Base-by-base conservation (phyloP, 1,140 invertebrate genomes). In the Cryptotermes secundus region DNA sequence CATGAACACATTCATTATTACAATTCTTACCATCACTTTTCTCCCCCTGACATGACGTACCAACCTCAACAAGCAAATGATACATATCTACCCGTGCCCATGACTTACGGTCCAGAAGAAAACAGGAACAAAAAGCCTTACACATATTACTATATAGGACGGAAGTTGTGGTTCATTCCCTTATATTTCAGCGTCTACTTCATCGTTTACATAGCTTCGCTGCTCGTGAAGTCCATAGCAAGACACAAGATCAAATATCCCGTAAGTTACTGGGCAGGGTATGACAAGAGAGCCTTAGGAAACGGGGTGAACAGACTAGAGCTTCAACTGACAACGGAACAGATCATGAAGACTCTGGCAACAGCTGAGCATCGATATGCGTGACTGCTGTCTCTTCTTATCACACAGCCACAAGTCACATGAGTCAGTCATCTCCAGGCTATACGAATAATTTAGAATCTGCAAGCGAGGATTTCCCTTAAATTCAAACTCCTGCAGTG, bases 161-260 rank as follows among this genome's bases (percentile, higher is more conserved):
- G 94, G 85, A 96, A 96, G 87, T 90, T 96, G 4, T 96, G 95
- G 93, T 96, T 96, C 87, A 90, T 96, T 79, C 95, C 95, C 0
- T 87, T 96, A 24, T 96, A 96, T 88, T 96, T 96, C 87, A 96
- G 95, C 85, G 93, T 96, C n/a, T 96, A 95, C 86, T 96, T 96
- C 87, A 94, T 95, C 84, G 91, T 96, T 84, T 96, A 96, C 86
- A 93, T 96, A 3, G 93, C 93, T 4, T 94, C 94, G 65, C 90
- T 96, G 16, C 94, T 96, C 81, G 90, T 96, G 3, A 96, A 96
- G 88, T 95, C 95, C 14, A 93, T 96, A 79, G 92, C 94, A 22
- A 92, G 95, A 83, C 95, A 96, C 88, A 96, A 96, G 90, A 92
- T 94, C 79, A 88, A 89, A 81, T 90, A 92, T 45, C 91, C 91